These are phyloP conservation scores for Ataeniobius toweri DNA, from an alignment of 2,797 vertebrate genomes.

Conservation along the genomic window DNA sequence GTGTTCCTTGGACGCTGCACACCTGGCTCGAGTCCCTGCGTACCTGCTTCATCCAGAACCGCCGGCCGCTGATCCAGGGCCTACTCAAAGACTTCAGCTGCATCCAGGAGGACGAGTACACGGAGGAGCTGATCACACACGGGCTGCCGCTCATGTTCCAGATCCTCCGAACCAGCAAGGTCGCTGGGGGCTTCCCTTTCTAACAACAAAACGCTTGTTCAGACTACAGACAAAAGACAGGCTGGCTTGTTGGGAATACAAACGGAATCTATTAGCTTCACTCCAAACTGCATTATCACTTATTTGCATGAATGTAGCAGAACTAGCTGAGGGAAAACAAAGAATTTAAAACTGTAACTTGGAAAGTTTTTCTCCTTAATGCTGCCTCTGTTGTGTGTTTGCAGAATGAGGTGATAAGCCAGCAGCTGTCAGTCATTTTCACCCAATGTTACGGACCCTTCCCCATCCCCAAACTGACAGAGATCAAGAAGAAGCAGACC, in stretches of 20 bases:
- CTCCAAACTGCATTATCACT: conserved; percentile 43
- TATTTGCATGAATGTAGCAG: conserved; percentile 50
- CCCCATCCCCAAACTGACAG: conserved; percentile 84
- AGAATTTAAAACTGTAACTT: conserved; percentile 6
- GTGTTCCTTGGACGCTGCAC: conserved; percentile 86
- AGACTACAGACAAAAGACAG: conserved; percentile 27
- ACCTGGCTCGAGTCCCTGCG: conserved; percentile 85
- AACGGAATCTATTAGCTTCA: conserved; percentile 42
- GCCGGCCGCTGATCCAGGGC: conserved; percentile 82
- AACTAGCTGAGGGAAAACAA: conserved; percentile 5
- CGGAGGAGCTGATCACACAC: conserved; percentile 83
- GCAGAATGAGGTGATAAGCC: conserved; percentile 85
- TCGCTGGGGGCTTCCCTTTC: conserved; percentile 44
- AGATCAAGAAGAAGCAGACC: conserved; percentile 83
- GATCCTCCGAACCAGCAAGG: conserved; percentile 86
- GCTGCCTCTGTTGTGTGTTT: conserved; percentile 42
- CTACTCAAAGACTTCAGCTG: conserved; percentile 85
- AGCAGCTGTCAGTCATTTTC: conserved; percentile 85
- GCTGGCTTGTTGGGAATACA: conserved; percentile 24
- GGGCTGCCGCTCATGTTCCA: conserved; percentile 87
- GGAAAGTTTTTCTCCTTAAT: conserved; percentile 17
- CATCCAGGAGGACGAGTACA: conserved; percentile 85
- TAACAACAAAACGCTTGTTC: conserved; percentile 45
- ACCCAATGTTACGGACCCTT: conserved; percentile 86
- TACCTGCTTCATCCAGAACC: conserved; percentile 81